Base-by-base conservation (phyloP, 92 coral and sea anemone species). In the Metridium senile region DNA sequence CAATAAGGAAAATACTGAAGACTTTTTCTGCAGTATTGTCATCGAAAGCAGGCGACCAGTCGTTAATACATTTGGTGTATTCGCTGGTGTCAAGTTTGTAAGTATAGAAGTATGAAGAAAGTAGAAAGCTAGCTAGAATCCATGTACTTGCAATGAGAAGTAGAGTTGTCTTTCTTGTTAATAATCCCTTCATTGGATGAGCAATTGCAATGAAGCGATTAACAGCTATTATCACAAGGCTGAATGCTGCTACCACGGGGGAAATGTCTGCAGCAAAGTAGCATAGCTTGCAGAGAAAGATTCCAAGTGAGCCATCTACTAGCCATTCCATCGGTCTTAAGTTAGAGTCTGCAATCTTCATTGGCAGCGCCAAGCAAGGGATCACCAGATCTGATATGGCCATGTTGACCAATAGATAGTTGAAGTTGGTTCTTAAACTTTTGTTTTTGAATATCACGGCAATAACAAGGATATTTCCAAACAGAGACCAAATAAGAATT, bases 331-430 rank as follows among this genome's bases (percentile, higher is more conserved):
- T 20, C 9, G 56, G 58, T 9, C 72, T 33, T 3, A 28, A 23
- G 0, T 34, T 27, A 19, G 28, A 29, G 17, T 72, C 47, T 22
- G 32, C 45, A 19, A 80, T 71, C 33, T 51, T 66, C 23, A 80
- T 0, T 3, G 84, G 78, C 9, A 71, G 33, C 4, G 68, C 77
- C 29, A 71, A 58, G 11, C 63, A 52, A 0, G 84, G 77, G 1
- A 80, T 56, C 17, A 66, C 32, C 70, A 80, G 18, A 46, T 80
- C 85, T 20, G 85, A 80, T 4, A 59, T 39, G 9, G 85, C 79
- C 78, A 80, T 80, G 73, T 80, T 80, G 27, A 64, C 71, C 9
- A 80, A 68, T 19, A 80, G 54, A 58, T 57, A 59, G 43, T 80
- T 80, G 43, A 80, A 57, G 27, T 78, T 59, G 6, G 78, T 80